These are phyloP conservation scores for Gallirallus australis DNA, from an alignment of 2,797 vertebrate genomes.

Conservation along the genomic window DNA sequence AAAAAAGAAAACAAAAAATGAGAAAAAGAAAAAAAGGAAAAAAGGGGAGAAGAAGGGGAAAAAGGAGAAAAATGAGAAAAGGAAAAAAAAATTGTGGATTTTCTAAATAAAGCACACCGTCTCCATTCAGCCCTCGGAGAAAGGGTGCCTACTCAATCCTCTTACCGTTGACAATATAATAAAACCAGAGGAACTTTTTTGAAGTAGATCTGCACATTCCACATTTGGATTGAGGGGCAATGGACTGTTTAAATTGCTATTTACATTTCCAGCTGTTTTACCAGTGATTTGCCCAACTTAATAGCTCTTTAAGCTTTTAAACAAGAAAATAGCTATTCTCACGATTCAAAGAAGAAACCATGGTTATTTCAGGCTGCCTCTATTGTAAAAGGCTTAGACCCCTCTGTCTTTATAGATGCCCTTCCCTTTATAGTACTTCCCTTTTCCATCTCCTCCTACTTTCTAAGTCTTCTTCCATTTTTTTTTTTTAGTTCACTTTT, in stretches of 20 bases:
- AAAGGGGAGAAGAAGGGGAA: accelerated
- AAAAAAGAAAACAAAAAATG: not conserved
- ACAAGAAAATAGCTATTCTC: slow-evolving; percentile 84
- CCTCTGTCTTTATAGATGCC: slow-evolving; percentile 64
- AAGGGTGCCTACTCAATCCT: slow-evolving; percentile 75
- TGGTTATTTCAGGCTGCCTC: slow-evolving; percentile 74
- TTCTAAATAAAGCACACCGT: slow-evolving; percentile 73
- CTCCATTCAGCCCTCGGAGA: slow-evolving; percentile 69
- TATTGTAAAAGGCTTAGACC: slow-evolving; percentile 76
- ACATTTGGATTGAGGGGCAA: slow-evolving; percentile 74
- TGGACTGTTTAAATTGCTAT: slow-evolving; percentile 83
- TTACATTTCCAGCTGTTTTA: slow-evolving; percentile 87
- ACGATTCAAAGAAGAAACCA: slow-evolving; percentile 75
- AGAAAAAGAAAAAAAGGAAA: not conserved
- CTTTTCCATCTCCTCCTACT: slow-evolving; percentile 57
- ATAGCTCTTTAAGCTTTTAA: slow-evolving; percentile 85
- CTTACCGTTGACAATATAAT: slow-evolving; percentile 78
- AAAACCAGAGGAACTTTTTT: slow-evolving; percentile 75
- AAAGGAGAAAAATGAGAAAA: not conserved
- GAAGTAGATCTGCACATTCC: slow-evolving; percentile 76
- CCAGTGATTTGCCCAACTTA: slow-evolving; percentile 84
- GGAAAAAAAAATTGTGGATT: slow-evolving; percentile 48
- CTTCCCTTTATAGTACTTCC: slow-evolving; percentile 72
- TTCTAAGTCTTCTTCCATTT: slow-evolving; percentile 52
- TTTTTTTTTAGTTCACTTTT: slow-evolving; percentile 49